Base-by-base conservation (phyloP, 1,140 invertebrate species). In the Anagrus nilaparvatae region DNA sequence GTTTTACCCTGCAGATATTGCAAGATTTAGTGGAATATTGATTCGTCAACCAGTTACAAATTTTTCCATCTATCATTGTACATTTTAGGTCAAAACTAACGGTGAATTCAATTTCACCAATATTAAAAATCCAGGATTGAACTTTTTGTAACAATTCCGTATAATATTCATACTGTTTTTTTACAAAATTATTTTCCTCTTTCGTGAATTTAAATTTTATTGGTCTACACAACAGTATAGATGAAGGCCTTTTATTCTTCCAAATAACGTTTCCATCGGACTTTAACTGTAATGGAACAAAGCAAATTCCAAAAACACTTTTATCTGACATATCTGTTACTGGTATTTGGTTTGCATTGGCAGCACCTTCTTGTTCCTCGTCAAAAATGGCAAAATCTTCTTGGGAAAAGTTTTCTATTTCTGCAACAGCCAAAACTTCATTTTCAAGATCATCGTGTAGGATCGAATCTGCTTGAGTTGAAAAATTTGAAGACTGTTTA, bases 41-140 rank as follows among this genome's bases (percentile, higher is more conserved):
- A 5, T 43, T 46, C 9, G 56, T 61, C 16, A 56, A 41, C 8
- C 54, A 55, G 43, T 69, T 65, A 30, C 60, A 63, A 14, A 65
- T 55, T 49, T 70, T 67, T 10, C 51, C 61, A 47, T 69, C 63
- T 7, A 68, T 51, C 61, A 68, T 67, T 29, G 61, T 65, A 23
- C 58, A 34, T 13, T 44, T 36, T 14, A 59, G 29, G 30, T 20
- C 27, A 46, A 57, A 51, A 8, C 20, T 38, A 17, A 62, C 33
- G 13, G 21, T 28, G 17, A 48, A 34, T 23, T 18, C 34, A 40
- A 19, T 36, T 35, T 25, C 28, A 10, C 18, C 3, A 21, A 6
- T 13, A 5, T 21, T n/a, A 27, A 37, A 7, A 39, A 5, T 6
- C 33, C 27, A 33, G 17, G 21, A 24, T 32, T 27, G 7, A 12